Evolutionary conservation across 1,140 invertebrate genomes (phyloP).

Genomic region (Neuroterus valhalla): DNA sequence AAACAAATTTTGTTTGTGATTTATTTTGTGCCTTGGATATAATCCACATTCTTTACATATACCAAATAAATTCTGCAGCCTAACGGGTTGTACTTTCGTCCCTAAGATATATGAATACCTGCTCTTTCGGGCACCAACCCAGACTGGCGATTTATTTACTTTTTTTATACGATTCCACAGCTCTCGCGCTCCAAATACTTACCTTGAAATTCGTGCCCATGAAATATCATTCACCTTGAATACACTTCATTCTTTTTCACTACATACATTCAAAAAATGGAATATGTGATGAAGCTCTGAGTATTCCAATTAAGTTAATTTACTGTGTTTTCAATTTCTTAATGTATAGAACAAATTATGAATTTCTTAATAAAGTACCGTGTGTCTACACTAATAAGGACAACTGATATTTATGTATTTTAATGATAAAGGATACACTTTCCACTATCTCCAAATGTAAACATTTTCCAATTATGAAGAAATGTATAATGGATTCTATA

Average conservation of each 20-base stretch:
- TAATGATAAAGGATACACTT: too few relatives aligned
- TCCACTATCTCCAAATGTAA: too few relatives aligned
- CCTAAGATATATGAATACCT: constrained; percentile 19
- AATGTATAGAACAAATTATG: too few relatives aligned
- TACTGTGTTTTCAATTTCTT: neutral
- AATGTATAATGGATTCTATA: too few relatives aligned
- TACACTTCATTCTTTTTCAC: neutral
- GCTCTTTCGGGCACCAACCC: constrained; percentile 15
- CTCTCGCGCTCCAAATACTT: neutral
- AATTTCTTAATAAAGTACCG: too few relatives aligned
- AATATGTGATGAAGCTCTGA: neutral
- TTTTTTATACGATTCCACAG: constrained; percentile 3
- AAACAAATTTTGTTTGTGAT: neutral
- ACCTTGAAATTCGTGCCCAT: constrained; percentile 11
- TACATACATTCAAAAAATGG: neutral
- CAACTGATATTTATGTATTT: too few relatives aligned
- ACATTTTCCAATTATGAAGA: too few relatives aligned
- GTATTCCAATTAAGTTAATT: neutral
- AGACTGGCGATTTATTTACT: constrained; percentile 13
- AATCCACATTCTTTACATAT: too few relatives aligned
- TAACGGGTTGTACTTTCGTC: constrained; percentile 5
- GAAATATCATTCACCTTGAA: neutral
- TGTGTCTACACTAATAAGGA: too few relatives aligned
- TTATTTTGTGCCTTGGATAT: neutral
- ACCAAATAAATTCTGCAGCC: neutral